Evolutionary conservation across 1,140 invertebrate species (phyloP).

Genomic region (Caenorhabditis tropicalis): DNA sequence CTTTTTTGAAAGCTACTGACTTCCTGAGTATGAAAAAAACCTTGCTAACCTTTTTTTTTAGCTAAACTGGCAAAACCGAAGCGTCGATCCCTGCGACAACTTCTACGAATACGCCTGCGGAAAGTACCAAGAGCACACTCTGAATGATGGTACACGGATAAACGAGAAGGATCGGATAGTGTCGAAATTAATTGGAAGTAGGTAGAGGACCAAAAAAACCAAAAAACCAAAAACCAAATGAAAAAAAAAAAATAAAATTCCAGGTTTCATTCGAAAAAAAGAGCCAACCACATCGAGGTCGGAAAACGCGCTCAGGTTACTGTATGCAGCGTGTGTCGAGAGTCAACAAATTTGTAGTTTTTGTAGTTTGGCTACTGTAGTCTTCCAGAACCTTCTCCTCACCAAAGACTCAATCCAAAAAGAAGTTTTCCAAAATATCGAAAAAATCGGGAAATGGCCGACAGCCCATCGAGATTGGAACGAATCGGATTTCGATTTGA

Average conservation of each 20-base stretch:
- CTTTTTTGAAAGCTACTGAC: too few relatives aligned
- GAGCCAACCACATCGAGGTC: neutral
- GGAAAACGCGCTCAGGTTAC: neutral
- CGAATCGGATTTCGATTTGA: neutral
- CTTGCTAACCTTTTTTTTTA: neutral
- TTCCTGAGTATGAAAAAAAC: too few relatives aligned
- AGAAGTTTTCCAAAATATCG: neutral
- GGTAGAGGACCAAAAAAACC: neutral
- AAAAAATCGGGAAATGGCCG: slow-evolving; percentile 13
- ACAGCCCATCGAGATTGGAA: neutral
- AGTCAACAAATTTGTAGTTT: neutral
- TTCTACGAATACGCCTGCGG: slow-evolving; percentile 14
- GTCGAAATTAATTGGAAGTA: neutral
- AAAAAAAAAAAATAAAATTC: neutral
- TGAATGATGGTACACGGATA: neutral
- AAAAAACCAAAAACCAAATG: neutral
- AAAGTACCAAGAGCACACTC: slow-evolving; percentile 2
- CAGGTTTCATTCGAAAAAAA: neutral
- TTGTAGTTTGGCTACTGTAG: too few relatives aligned
- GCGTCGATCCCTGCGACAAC: neutral
- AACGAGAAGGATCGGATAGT: slow-evolving; percentile 1
- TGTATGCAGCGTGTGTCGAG: neutral
- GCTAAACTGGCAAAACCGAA: slow-evolving; percentile 13
- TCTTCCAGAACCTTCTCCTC: neutral
- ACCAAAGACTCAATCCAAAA: neutral